Conservation (phyloP, 2,113 vertebrate species). For the Cochlearius cochlearius region DNA sequence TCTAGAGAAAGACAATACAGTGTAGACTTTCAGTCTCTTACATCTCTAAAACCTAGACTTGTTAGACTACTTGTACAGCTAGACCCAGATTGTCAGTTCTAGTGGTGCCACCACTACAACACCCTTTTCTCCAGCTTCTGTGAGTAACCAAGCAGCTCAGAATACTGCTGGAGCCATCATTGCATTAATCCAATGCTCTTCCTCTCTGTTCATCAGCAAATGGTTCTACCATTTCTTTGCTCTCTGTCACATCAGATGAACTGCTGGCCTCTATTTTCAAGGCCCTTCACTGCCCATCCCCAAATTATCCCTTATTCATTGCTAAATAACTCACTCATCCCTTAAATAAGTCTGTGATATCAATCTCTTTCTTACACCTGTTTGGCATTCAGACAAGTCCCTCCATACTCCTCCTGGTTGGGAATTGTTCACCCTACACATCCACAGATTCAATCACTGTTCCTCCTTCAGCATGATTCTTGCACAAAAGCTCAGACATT, state of each 20-base stretch:
- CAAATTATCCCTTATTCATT: neutral
- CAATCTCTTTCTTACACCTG: neutral
- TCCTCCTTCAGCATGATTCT: neutral
- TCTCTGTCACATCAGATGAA: neutral
- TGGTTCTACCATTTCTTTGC: neutral
- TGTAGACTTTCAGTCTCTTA: neutral
- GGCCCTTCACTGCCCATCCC: neutral
- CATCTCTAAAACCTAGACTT: neutral
- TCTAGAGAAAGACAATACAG: neutral
- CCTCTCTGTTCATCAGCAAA: neutral
- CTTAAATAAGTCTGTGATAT: neutral
- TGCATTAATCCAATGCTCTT: neutral
- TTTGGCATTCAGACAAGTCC: neutral
- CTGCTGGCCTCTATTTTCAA: neutral
- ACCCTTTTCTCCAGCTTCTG: neutral
- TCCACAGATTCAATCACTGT: neutral
- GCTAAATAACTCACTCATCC: neutral
- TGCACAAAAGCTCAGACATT: neutral
- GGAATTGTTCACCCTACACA: neutral
- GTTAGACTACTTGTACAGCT: neutral
- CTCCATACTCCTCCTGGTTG: neutral
- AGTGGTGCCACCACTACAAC: neutral
- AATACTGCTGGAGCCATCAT: neutral
- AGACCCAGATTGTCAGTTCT: neutral
- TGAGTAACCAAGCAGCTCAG: neutral